Percentiles rank a stretch among this genome's conserved stretches.
Conservation (phyloP, 2,113 vertebrate species). For the Zosterops lateralis region DNA sequence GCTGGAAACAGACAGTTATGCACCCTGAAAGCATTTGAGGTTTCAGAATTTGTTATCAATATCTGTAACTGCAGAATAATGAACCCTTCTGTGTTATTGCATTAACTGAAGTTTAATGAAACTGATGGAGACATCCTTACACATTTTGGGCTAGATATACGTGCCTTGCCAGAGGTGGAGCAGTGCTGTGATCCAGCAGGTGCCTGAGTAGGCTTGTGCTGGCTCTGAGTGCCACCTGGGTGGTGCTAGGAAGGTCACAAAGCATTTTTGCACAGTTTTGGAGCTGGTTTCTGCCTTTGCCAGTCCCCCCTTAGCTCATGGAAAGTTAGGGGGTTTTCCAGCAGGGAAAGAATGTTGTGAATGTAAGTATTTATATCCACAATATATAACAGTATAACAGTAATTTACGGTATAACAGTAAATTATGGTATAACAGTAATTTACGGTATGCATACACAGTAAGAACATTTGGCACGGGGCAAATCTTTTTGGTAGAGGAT, state of each 20-base stretch:
- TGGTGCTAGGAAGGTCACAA: background rate
- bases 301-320: background rate
- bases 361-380: background rate
- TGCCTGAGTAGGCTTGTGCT: background rate
- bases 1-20: background rate
- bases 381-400: too few relatives aligned
- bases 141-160: background rate
- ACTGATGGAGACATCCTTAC: background rate
- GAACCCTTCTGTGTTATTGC: background rate
- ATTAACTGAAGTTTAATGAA: background rate
- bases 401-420: background rate
- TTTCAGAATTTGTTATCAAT: conserved; percentile 6
- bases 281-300: background rate
- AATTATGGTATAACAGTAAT: background rate
- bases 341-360: background rate
- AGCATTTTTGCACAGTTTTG: background rate
- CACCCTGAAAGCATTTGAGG: background rate
- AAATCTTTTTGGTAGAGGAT: background rate
- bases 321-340: background rate
- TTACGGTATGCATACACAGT: background rate
- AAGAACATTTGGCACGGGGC: background rate
- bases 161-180: background rate
- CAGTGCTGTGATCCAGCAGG: background rate
- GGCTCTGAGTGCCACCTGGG: background rate
- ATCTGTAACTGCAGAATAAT: background rate